Percentiles rank a stretch among this genome's conserved stretches.
Evolutionary conservation across 2,888 invertebrate genomes (phyloP).

Genomic region (Merodon equestris): DNA sequence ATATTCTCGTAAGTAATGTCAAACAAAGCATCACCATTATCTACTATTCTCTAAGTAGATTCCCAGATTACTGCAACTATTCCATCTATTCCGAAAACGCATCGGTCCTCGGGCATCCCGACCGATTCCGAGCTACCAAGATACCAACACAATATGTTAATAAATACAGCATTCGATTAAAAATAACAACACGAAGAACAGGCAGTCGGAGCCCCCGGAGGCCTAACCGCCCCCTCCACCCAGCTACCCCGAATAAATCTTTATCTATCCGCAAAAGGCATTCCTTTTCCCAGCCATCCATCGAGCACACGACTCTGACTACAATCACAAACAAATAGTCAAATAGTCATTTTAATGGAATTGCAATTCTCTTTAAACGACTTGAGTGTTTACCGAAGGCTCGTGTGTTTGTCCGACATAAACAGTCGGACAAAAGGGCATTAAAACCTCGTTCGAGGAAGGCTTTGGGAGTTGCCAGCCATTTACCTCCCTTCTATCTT

Average conservation of each 20-base stretch:
- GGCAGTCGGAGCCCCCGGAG: not conserved
- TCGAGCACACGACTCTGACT: too few relatives aligned
- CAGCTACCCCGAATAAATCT: slow-evolving; percentile 9
- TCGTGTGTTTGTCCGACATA: not conserved
- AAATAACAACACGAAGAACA: not conserved
- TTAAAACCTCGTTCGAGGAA: too few relatives aligned
- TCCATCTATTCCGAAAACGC: too few relatives aligned
- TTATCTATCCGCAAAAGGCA: slow-evolving; percentile 1
- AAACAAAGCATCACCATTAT: slow-evolving; percentile 37
- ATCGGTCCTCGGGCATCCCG: too few relatives aligned
- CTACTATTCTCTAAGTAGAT: slow-evolving; percentile 42
- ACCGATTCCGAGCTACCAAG: too few relatives aligned
- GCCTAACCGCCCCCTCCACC: slow-evolving; percentile 29
- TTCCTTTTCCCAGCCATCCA: slow-evolving; percentile 24
- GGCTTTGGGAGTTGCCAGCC: too few relatives aligned
- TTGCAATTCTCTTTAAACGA: slow-evolving; percentile 61
- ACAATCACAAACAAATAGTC: not conserved
- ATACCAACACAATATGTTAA: too few relatives aligned
- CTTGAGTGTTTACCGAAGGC: slow-evolving; percentile 48
- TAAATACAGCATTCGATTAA: not conserved
- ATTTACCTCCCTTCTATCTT: too few relatives aligned
- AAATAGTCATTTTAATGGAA: slow-evolving; percentile 49
- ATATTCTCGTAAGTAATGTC: slow-evolving; percentile 35
- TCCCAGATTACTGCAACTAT: slow-evolving; percentile 24
- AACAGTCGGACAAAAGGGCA: too few relatives aligned